A percentile compares a stretch with the other conserved stretches of the same genome.
phyloP scores from a whole-genome alignment of 1,140 invertebrate species.

The Melanaphis sacchari region DNA sequence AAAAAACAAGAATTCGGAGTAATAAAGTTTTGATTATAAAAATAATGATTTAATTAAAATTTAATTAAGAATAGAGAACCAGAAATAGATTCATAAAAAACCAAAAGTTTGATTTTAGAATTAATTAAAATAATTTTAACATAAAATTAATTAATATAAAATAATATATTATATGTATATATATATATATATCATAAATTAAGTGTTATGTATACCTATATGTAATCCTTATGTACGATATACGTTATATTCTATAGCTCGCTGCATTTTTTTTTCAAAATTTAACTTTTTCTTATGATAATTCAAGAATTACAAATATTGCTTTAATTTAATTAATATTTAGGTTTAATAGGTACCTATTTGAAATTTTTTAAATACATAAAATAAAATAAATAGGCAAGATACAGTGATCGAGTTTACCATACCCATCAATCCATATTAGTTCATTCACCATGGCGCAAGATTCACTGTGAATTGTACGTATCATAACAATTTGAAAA shows the following conservation, averaged over 20 bases:
- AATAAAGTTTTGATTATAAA: neutral
- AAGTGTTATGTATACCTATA: too few relatives aligned
- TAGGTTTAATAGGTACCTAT: neutral
- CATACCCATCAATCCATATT: neutral
- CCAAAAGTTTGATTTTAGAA: neutral
- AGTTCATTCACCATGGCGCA: neutral
- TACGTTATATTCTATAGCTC: neutral
- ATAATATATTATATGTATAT: too few relatives aligned
- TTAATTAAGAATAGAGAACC: neutral
- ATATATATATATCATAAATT: neutral
- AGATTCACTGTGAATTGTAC: neutral
- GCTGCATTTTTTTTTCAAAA: neutral
- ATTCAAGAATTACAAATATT: neutral
- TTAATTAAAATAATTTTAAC: neutral
- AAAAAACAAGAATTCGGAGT: neutral
- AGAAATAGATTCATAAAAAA: neutral
- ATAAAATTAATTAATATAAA: neutral
- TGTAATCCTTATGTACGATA: neutral
- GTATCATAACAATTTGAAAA: neutral
- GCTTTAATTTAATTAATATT: neutral
- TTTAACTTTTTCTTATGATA: neutral
- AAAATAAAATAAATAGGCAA: neutral
- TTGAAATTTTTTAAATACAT: neutral
- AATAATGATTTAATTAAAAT: constrained; percentile 1
- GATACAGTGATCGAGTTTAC: neutral